Evolutionary conservation across 2,113 vertebrate genomes (phyloP), one percentile per base, ranked within the genome.

Genomic region (Cyprinodon variegatus): DNA sequence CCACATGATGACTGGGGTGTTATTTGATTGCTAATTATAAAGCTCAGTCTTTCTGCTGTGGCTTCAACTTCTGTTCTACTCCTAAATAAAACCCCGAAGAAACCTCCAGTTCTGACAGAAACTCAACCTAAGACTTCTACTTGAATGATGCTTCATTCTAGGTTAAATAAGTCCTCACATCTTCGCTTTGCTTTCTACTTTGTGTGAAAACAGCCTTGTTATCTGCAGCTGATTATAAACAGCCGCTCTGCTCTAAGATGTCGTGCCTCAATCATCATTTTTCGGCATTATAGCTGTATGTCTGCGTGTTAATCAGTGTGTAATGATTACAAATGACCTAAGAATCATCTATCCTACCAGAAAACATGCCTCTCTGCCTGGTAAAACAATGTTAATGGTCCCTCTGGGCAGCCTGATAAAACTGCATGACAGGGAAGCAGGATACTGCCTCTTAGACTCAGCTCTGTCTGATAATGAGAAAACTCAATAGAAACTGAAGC

Each of bases 351-450:
- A 48, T 68, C 65, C 37, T 78, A 64, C 40, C 36, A 39, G 10
- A 20, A 76, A 72, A 76, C 70, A 62, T n/a, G 78, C 50, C 6
- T 41, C 22, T 68, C 60, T 63, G 64, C 64, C 59, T n/a, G 63
- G 77, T 77, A 48, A 64, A 74, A 84, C 72, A 38, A 36, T 53
- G 74, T 46, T 77, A 81, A 73, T 62, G 59, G 61, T 77, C 85
- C 85, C 78, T 0, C 29, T 50, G 72, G 69, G 80, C 64, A 3
- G 70, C 14, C 57, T 37, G 79, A 86, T 82, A 68, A 78, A 74
- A 79, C 70, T 14, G 22, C 36, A 46, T 70, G 79, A 61, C 82
- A 65, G 81, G 12, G 57, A 17, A 65, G 68, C 86, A 78, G 78
- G 71, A 76, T 68, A 5, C 13, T 41, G 37, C 61, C 77, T 77